phyloP scores from a whole-genome alignment of 2,113 vertebrate species.

The Rhombomys opimus region DNA sequence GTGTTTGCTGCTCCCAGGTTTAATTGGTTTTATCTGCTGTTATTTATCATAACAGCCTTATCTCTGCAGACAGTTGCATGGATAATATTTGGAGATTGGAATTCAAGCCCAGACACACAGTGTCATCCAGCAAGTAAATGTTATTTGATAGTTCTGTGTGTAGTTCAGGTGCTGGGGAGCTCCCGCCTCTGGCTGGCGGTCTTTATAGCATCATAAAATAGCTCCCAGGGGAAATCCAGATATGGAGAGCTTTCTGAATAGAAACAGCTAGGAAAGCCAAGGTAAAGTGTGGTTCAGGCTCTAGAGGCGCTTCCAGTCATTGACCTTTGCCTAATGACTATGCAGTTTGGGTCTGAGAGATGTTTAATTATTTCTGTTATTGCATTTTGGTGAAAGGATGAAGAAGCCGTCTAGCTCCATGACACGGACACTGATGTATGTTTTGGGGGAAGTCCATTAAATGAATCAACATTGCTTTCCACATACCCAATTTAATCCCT shows the following conservation, averaged over 20 bases:
- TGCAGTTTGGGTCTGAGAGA: conserved; percentile 81
- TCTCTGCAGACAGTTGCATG: conserved; percentile 81
- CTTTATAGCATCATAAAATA: conserved; percentile 87
- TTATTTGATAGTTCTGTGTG: conserved; percentile 88
- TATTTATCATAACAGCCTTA: conserved; percentile 85
- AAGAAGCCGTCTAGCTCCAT: conserved; percentile 69
- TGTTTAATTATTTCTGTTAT: conserved; percentile 86
- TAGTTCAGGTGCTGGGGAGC: conserved; percentile 85
- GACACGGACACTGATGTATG: conserved; percentile 75
- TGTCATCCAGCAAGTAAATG: conserved; percentile 87
- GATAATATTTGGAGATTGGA: conserved; percentile 87
- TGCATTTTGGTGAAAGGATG: conserved; percentile 75
- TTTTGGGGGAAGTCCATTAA: conserved; percentile 74
- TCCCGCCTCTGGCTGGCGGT: conserved; percentile 82
- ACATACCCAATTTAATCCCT: conserved; percentile 77
- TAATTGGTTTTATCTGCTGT: conserved; percentile 86
- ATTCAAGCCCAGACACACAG: conserved; percentile 83
- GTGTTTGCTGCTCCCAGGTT: conserved; percentile 75
- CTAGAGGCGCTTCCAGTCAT: conserved; percentile 62
- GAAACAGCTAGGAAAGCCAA: conserved; percentile 80
- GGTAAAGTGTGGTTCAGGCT: conserved; percentile 74
- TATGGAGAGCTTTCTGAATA: conserved; percentile 82
- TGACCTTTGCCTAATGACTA: conserved; percentile 84
- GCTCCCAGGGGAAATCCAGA: conserved; percentile 86
- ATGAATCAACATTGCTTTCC: conserved; percentile 80